These are phyloP conservation scores for Platanista minor DNA, from an alignment of 2,113 vertebrate genomes.

Conservation along the genomic window DNA sequence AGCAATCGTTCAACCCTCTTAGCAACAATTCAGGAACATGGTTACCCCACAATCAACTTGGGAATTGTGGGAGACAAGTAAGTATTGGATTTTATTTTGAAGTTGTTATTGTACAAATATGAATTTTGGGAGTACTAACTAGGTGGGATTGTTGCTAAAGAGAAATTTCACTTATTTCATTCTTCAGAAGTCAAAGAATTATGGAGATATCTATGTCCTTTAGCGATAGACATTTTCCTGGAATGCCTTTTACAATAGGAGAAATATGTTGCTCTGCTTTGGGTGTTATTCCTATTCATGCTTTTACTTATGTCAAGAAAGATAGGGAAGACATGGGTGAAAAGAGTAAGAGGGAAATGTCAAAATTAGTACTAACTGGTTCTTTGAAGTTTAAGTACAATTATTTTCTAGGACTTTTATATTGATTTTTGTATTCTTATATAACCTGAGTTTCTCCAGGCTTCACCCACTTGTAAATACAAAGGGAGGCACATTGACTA, in stretches of 20 bases:
- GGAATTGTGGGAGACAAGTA: constrained; percentile 99
- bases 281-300: constrained; percentile 10
- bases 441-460: not conserved
- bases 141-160: constrained; percentile 15
- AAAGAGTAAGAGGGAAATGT: not conserved
- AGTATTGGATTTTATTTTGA: constrained; percentile 76
- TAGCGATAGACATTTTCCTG: not conserved
- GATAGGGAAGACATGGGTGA: not conserved
- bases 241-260: not conserved
- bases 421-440: not conserved
- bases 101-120: constrained; percentile 14
- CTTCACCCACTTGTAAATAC: not conserved
- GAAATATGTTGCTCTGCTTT: constrained; percentile 16
- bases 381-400: constrained; percentile 13
- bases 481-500: not conserved
- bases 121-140: constrained; percentile 15
- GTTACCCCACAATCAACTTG: constrained; percentile 98
- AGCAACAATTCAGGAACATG: constrained; percentile 98
- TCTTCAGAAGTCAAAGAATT: constrained; percentile 26
- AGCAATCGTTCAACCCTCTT: constrained; percentile 97
- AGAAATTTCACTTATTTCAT: constrained; percentile 35
- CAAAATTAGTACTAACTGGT: not conserved
- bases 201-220: not conserved
- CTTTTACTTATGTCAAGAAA: constrained; percentile 37
- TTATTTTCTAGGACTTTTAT: not conserved